phyloP scores from a whole-genome alignment of 2,888 invertebrate species.

The Lycocerus yunnanus region DNA sequence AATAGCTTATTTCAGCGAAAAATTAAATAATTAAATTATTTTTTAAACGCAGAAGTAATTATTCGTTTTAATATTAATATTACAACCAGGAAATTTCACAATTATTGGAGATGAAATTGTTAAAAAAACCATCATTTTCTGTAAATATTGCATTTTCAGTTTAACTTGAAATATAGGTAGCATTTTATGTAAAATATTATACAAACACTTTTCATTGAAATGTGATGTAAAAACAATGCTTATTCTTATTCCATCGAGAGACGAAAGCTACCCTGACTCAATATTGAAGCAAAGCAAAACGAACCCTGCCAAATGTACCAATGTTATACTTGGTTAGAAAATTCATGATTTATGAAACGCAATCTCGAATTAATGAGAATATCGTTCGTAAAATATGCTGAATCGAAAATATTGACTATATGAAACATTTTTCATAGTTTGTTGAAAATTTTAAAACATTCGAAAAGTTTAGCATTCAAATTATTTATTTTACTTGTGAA shows the following conservation, averaged over 20 bases:
- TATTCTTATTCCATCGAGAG: constrained; percentile 10
- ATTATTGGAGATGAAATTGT: too few species aligned
- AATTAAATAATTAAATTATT: neutral
- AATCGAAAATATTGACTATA: neutral
- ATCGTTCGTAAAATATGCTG: neutral
- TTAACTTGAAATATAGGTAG: neutral
- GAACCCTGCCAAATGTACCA: constrained; percentile 8
- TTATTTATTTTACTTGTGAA: too few species aligned
- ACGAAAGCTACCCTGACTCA: constrained; percentile 8
- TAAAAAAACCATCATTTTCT: neutral
- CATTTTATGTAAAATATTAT: neutral
- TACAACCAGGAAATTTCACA: too few species aligned
- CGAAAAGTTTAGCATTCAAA: too few species aligned
- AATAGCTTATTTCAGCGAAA: too few species aligned
- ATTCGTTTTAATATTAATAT: neutral
- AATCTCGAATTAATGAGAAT: constrained; percentile 15
- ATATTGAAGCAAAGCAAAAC: constrained; percentile 1
- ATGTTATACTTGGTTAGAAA: constrained; percentile 4
- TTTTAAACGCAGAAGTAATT: neutral
- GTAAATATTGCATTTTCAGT: neutral
- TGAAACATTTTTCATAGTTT: too few species aligned
- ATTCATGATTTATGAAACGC: constrained; percentile 15
- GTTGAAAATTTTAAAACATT: too few species aligned
- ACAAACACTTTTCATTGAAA: constrained; percentile 6
- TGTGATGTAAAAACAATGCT: neutral